These are phyloP conservation scores for Eupithecia subumbrata DNA, from an alignment of 2,888 invertebrate species.

Conservation along the genomic window DNA sequence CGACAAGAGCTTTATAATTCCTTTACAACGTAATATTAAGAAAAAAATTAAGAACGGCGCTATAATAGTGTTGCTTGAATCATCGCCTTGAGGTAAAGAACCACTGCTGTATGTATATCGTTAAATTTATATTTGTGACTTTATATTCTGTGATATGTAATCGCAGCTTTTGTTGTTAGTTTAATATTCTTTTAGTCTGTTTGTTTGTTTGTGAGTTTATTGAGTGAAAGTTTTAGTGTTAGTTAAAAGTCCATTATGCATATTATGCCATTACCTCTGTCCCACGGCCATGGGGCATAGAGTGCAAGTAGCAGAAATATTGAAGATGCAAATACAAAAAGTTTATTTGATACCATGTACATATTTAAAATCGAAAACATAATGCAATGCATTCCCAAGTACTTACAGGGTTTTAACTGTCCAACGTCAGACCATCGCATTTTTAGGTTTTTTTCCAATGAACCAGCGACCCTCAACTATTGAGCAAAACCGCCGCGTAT, in stretches of 20 bases:
- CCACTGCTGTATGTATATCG: neutral
- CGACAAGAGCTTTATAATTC: neutral
- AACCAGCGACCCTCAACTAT: too few relatives aligned
- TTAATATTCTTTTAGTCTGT: neutral
- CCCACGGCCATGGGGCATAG: too few relatives aligned
- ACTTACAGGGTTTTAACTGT: too few relatives aligned
- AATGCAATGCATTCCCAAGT: too few relatives aligned
- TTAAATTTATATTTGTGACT: slow-evolving; percentile 55
- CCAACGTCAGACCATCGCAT: too few relatives aligned
- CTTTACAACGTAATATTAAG: neutral
- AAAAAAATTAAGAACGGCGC: neutral
- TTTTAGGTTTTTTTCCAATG: too few relatives aligned
- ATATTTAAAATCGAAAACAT: too few relatives aligned
- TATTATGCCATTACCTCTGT: neutral
- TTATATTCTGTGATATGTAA: slow-evolving; percentile 67
- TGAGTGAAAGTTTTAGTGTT: neutral
- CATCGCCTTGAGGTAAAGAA: neutral
- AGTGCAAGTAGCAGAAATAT: too few relatives aligned
- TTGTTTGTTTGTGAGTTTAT: neutral
- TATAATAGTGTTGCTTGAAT: neutral
- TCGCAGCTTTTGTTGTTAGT: slow-evolving; percentile 55
- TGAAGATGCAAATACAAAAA: too few relatives aligned
- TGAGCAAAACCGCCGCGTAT: too few relatives aligned
- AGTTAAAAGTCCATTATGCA: neutral
- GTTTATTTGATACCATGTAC: too few relatives aligned